Evolutionary conservation across 92 coral and sea anemone genomes (phyloP).

Genomic region (Parazoanthus darwini): DNA sequence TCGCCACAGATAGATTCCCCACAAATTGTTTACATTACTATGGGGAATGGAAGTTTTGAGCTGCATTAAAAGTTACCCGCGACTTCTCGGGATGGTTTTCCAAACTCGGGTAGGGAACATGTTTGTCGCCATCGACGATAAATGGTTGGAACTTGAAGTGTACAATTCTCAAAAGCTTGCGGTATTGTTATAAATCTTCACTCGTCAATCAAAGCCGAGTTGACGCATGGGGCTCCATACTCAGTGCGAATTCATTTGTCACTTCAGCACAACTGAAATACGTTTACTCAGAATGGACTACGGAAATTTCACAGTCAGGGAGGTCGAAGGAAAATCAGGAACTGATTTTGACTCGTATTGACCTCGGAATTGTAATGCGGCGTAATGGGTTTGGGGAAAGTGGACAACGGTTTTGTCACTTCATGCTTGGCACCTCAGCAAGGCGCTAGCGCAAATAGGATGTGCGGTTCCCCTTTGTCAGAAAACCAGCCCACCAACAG

Average conservation of each 20-base stretch:
- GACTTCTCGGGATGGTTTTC: background rate
- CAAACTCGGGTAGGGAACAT: background rate
- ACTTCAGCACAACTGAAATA: slow-evolving; percentile 30
- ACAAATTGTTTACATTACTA: slow-evolving; percentile 63
- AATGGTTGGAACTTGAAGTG: slow-evolving; percentile 31
- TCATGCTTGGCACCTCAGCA: slow-evolving; percentile 23
- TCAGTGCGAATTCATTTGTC: background rate
- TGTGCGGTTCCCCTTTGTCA: slow-evolving; percentile 31
- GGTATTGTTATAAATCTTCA: slow-evolving; percentile 40
- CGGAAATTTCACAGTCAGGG: slow-evolving; percentile 12
- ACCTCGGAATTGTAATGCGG: slow-evolving; percentile 54
- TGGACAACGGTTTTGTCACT: slow-evolving; percentile 25
- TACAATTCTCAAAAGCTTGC: slow-evolving; percentile 39
- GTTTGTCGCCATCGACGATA: slow-evolving; percentile 17
- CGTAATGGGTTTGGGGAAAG: slow-evolving; percentile 37
- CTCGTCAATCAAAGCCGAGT: slow-evolving; percentile 41
- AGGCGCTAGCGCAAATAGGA: slow-evolving; percentile 10
- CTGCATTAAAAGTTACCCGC: background rate
- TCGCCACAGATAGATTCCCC: slow-evolving; percentile 22
- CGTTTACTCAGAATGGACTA: slow-evolving; percentile 16
- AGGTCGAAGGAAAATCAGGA: slow-evolving; percentile 22
- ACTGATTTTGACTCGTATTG: slow-evolving; percentile 42
- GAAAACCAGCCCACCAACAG: slow-evolving; percentile 40
- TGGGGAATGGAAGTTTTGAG: slow-evolving; percentile 34
- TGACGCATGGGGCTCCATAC: slow-evolving; percentile 1